These are phyloP conservation scores for Lissonota sp. DNA, from an alignment of 2,888 invertebrate species.

Conservation along the genomic window DNA sequence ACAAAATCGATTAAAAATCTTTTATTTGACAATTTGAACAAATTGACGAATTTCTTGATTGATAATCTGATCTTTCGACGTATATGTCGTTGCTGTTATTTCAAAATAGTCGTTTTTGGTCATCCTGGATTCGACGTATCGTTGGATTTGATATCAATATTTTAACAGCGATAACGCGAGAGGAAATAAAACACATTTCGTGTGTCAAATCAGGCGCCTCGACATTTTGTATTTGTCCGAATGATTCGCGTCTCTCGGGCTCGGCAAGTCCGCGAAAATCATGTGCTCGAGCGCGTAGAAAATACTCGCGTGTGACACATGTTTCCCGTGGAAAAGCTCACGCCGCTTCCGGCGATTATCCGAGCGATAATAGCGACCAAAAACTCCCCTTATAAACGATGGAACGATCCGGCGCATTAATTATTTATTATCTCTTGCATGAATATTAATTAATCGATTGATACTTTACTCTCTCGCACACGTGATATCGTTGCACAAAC, in stretches of 20 bases:
- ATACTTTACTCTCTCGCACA: conserved; percentile 38
- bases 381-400: too few relatives aligned
- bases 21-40: too few relatives aligned
- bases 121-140: conserved; percentile 13
- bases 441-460: conserved; percentile 55
- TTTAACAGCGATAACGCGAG: conserved; percentile 1
- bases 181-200: not conserved
- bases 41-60: too few relatives aligned
- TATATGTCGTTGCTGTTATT: too few relatives aligned
- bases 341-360: conserved; percentile 26
- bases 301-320: conserved; percentile 31
- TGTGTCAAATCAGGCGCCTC: not conserved
- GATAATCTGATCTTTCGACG: too few relatives aligned
- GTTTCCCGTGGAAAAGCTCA: conserved; percentile 15
- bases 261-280: conserved; percentile 34
- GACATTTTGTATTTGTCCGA: not conserved
- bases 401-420: conserved; percentile 42
- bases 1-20: too few relatives aligned
- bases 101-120: too few relatives aligned
- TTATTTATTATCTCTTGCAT: conserved; percentile 52
- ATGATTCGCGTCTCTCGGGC: not conserved
- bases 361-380: conserved; percentile 34
- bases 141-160: not conserved
- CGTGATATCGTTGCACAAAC: conserved; percentile 11
- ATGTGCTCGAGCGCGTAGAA: conserved; percentile 23